Percentiles rank a stretch among this genome's conserved stretches.
These are phyloP conservation scores for Acrocephalus arundinaceus DNA, from an alignment of 2,113 vertebrate genomes.

Conservation along the genomic window DNA sequence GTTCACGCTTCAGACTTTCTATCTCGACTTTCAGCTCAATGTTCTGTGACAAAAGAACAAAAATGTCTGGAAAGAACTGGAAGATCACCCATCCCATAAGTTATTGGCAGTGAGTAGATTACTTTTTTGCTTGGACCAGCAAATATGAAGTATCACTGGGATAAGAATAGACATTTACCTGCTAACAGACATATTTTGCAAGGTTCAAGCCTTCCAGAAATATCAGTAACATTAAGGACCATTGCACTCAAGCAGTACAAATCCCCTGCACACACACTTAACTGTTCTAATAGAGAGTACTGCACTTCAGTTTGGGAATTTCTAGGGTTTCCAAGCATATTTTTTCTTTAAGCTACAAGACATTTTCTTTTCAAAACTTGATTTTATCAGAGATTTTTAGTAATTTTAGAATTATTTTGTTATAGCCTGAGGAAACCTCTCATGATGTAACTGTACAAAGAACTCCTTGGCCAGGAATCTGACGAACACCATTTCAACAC, in stretches of 20 bases:
- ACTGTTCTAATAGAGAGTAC: fast-evolving
- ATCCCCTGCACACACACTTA: neutral
- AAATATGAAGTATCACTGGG: neutral
- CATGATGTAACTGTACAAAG: neutral
- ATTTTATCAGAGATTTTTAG: neutral
- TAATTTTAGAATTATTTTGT: neutral
- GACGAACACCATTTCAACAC: neutral
- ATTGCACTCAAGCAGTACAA: neutral
- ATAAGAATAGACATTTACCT: neutral
- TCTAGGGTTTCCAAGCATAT: neutral
- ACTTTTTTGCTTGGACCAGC: neutral
- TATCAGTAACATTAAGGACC: neutral
- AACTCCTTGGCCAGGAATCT: neutral
- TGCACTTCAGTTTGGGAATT: neutral
- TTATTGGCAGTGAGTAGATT: neutral
- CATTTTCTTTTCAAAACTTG: neutral
- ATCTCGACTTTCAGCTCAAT: slow-evolving; percentile 97
- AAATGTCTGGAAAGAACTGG: neutral
- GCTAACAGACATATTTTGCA: neutral
- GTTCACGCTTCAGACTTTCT: slow-evolving; percentile 92
- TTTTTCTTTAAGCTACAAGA: neutral
- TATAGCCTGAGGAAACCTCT: neutral
- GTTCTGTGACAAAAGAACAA: slow-evolving; percentile 78
- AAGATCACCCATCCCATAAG: neutral
- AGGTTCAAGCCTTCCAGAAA: neutral